phyloP scores from a whole-genome alignment of 92 coral and sea anemone species.

The Zoanthus sociatus region DNA sequence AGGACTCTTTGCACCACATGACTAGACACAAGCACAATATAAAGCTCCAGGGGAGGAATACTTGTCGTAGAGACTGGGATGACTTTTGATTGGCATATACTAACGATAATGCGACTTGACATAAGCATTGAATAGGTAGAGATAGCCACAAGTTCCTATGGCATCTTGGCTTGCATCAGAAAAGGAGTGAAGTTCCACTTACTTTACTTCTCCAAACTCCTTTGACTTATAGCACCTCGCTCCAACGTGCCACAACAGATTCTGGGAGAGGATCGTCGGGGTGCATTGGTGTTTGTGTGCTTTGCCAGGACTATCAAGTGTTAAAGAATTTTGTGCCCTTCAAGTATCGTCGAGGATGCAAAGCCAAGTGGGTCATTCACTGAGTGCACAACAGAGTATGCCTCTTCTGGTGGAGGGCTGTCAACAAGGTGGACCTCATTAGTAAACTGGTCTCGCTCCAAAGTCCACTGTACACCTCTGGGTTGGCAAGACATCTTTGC shows the following conservation, averaged over 20 bases:
- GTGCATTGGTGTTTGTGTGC: neutral
- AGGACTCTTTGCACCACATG: slow-evolving; percentile 52
- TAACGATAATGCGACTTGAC: slow-evolving; percentile 38
- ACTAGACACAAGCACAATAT: slow-evolving; percentile 13
- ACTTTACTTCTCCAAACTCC: slow-evolving; percentile 19
- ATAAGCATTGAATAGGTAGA: slow-evolving; percentile 45
- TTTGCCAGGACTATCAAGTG: slow-evolving; percentile 29
- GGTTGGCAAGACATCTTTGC: neutral
- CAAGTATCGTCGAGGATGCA: slow-evolving; percentile 37
- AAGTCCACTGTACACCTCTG: neutral
- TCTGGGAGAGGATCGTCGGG: slow-evolving; percentile 50
- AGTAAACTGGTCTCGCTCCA: neutral
- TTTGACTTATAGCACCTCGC: slow-evolving; percentile 15
- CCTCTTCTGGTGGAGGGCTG: slow-evolving; percentile 19
- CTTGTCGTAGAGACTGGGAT: slow-evolving; percentile 36
- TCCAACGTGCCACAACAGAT: slow-evolving; percentile 21
- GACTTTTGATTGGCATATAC: slow-evolving; percentile 55
- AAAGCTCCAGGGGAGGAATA: slow-evolving; percentile 48
- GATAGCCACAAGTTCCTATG: slow-evolving; percentile 46
- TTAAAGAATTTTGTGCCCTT: slow-evolving; percentile 51
- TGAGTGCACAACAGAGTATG: slow-evolving; percentile 23
- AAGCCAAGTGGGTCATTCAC: slow-evolving; percentile 38
- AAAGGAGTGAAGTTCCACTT: slow-evolving; percentile 1
- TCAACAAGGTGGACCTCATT: neutral
- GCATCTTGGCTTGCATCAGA: slow-evolving; percentile 63